These are phyloP conservation scores for Ferdinandea cuprea DNA, from an alignment of 2,888 invertebrate species.

Conservation along the genomic window DNA sequence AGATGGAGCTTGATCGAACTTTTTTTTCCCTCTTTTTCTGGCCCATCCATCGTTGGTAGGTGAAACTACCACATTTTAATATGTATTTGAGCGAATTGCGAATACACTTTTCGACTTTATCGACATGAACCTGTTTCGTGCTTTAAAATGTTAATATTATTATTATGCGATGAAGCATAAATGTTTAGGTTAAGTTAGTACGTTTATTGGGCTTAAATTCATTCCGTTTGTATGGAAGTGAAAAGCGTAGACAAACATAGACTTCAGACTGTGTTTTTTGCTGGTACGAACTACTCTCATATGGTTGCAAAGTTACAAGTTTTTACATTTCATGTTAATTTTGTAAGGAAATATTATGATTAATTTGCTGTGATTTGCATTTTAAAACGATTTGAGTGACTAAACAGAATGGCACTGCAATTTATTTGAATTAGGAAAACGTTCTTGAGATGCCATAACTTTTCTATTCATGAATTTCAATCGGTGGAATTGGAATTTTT, in stretches of 20 bases:
- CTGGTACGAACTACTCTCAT: too few relatives aligned
- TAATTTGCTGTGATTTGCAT: conserved; percentile 34
- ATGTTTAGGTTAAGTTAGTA: too few relatives aligned
- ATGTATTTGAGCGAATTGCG: neutral
- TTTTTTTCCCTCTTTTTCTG: neutral
- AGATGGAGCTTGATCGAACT: conserved; percentile 17
- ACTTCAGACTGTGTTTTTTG: too few relatives aligned
- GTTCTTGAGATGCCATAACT: conserved; percentile 21
- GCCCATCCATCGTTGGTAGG: conserved; percentile 4
- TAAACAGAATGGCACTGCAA: conserved; percentile 5
- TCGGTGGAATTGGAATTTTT: neutral
- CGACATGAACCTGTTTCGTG: conserved; percentile 20
- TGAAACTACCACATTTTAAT: conserved; percentile 16
- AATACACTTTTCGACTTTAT: conserved; percentile 47
- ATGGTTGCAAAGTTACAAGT: too few relatives aligned
- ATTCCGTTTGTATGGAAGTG: neutral
- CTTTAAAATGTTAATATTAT: too few relatives aligned
- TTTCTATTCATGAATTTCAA: neutral
- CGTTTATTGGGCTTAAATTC: too few relatives aligned
- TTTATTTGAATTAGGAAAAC: conserved; percentile 11
- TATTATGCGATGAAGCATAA: too few relatives aligned
- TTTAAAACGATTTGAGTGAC: conserved; percentile 18
- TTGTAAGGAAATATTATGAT: neutral
- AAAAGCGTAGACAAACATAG: too few relatives aligned
- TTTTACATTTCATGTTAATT: conserved; percentile 17